phyloP scores from a whole-genome alignment of 2,113 vertebrate genomes.

The Lepisosteus osseus region DNA sequence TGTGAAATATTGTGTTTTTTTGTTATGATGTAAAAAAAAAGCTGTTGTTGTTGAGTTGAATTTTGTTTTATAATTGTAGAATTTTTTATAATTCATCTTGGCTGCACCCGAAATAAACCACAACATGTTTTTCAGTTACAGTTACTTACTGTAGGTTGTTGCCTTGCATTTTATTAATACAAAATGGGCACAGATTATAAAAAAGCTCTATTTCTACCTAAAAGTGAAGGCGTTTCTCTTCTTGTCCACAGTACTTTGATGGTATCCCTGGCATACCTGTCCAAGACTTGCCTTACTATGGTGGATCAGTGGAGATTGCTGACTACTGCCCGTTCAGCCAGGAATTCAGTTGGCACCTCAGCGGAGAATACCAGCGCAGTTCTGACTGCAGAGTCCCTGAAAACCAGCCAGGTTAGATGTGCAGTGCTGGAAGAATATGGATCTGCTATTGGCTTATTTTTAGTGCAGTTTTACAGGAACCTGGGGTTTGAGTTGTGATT shows the following conservation, averaged over 20 bases:
- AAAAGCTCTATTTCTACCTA: neutral
- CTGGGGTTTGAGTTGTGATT: too few relatives aligned
- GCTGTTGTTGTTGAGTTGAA: too few relatives aligned
- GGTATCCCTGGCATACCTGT: constrained; percentile 70
- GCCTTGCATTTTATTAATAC: too few relatives aligned
- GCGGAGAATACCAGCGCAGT: constrained; percentile 90
- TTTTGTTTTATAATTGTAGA: too few relatives aligned
- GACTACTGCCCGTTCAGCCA: constrained; percentile 96
- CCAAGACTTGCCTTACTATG: constrained; percentile 79
- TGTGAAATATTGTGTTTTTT: too few relatives aligned
- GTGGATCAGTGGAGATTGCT: constrained; percentile 93
- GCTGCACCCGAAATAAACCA: too few relatives aligned
- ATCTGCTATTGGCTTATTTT: too few relatives aligned
- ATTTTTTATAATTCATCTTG: too few relatives aligned
- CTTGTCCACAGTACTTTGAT: constrained; percentile 83
- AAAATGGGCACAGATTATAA: too few relatives aligned
- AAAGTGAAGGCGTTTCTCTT: constrained; percentile 15
- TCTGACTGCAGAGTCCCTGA: constrained; percentile 85
- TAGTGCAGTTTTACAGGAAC: too few relatives aligned
- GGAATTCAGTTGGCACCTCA: constrained; percentile 95
- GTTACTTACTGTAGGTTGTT: too few relatives aligned
- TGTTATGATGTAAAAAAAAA: neutral
- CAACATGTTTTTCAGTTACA: too few relatives aligned
- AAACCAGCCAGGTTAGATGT: constrained; percentile 85
- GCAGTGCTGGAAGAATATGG: neutral